Evolutionary conservation across 2,113 vertebrate genomes (phyloP).

Genomic region (Antechinus stuartii): DNA sequence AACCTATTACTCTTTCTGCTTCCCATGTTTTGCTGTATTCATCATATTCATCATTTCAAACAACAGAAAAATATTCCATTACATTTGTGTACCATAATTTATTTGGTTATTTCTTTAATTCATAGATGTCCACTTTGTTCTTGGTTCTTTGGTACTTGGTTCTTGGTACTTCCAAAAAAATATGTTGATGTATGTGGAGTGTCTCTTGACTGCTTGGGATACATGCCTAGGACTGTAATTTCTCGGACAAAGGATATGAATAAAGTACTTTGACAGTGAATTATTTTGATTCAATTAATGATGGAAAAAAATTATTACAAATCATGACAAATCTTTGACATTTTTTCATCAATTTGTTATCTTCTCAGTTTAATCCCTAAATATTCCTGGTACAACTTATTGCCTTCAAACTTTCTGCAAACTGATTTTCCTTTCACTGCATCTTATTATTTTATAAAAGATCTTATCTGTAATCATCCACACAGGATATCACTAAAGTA

Average conservation of each 20-base stretch:
- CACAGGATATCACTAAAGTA: background rate
- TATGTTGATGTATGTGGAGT: background rate
- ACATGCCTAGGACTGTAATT: background rate
- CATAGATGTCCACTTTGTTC: background rate
- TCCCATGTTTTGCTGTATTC: too few relatives aligned
- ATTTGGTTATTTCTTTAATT: background rate
- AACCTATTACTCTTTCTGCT: too few relatives aligned
- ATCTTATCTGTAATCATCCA: background rate
- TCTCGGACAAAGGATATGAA: background rate
- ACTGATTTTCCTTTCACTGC: background rate
- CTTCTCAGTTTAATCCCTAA: background rate
- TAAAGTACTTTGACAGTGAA: background rate
- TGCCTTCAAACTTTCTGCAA: background rate
- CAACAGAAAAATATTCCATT: background rate
- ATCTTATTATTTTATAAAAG: background rate
- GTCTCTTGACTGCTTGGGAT: background rate
- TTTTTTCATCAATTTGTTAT: background rate
- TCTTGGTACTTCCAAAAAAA: background rate
- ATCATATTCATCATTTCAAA: background rate
- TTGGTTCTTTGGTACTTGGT: background rate
- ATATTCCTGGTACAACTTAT: background rate
- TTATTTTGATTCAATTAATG: background rate
- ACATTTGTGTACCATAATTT: background rate
- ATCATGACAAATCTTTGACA: background rate
- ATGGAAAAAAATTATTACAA: background rate